These are phyloP conservation scores for Stenichneumon culpator DNA, from an alignment of 2,888 invertebrate genomes.

Conservation along the genomic window DNA sequence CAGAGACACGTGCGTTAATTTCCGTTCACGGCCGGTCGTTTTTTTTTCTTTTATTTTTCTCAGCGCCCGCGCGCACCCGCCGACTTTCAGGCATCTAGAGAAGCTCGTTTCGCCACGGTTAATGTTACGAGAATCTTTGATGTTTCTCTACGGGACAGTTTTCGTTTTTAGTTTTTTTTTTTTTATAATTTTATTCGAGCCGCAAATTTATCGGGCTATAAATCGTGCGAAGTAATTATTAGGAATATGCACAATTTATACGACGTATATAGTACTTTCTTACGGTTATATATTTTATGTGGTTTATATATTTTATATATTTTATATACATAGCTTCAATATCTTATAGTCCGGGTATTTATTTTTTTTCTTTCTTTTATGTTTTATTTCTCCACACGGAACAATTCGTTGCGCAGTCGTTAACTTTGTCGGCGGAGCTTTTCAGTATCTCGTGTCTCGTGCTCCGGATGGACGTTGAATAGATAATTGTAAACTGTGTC, in stretches of 20 bases:
- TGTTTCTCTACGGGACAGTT: background rate
- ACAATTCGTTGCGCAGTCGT: too few species aligned
- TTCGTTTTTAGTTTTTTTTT: background rate
- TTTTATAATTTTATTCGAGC: background rate
- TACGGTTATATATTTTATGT: too few species aligned
- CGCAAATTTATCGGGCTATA: background rate
- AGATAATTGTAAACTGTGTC: slow-evolving; percentile 11
- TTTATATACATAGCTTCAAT: too few species aligned
- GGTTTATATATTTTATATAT: too few species aligned
- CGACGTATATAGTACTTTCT: too few species aligned
- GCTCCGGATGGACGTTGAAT: slow-evolving; percentile 3
- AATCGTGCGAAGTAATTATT: background rate
- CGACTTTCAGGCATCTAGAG: slow-evolving; percentile 1
- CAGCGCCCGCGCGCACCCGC: slow-evolving; percentile 18
- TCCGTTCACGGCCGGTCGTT: slow-evolving; percentile 49
- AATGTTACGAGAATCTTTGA: background rate
- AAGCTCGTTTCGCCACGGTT: slow-evolving; percentile 1
- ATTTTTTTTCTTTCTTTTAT: too few species aligned
- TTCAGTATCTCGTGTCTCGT: too few species aligned
- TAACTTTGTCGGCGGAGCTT: too few species aligned
- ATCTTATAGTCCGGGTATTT: too few species aligned
- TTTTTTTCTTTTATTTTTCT: background rate
- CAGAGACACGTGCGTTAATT: slow-evolving; percentile 42
- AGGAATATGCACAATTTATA: background rate
- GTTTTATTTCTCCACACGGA: too few species aligned